These are phyloP conservation scores for Hypomecis atomaria DNA, from an alignment of 2,888 invertebrate genomes.

Conservation along the genomic window DNA sequence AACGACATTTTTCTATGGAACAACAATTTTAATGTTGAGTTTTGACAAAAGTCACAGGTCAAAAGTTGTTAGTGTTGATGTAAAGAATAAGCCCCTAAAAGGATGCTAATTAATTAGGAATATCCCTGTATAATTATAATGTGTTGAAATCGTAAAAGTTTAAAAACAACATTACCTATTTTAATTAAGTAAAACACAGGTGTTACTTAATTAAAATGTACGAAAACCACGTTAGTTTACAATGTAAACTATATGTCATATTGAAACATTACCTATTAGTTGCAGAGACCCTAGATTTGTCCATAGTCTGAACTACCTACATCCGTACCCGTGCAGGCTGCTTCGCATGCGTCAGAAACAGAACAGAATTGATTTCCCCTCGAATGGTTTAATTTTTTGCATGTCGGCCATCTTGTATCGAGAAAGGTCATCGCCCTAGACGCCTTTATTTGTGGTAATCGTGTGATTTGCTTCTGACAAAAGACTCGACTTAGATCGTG, in stretches of 20 bases:
- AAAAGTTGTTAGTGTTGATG: too few species aligned
- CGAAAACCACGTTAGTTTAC: too few species aligned
- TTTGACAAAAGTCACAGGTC: too few species aligned
- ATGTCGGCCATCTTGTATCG: constrained; percentile 38
- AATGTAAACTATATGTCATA: too few species aligned
- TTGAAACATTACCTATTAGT: not conserved
- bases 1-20: too few species aligned
- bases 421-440: constrained; percentile 36
- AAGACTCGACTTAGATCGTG: constrained; percentile 35
- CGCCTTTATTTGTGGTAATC: constrained; percentile 37
- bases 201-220: too few species aligned
- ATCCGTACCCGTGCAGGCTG: not conserved
- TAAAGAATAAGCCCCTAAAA: too few species aligned
- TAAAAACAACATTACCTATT: not conserved
- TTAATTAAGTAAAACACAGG: too few species aligned
- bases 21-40: too few species aligned
- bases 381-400: constrained; percentile 33
- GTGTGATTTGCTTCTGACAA: constrained; percentile 40
- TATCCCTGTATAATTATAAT: too few species aligned
- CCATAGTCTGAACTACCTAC: not conserved
- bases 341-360: constrained; percentile 26
- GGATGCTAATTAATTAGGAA: too few species aligned
- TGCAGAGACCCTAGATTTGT: not conserved
- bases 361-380: constrained; percentile 28
- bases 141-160: too few species aligned